These are phyloP conservation scores for Sylvilagus floridanus DNA, from an alignment of 2,797 vertebrate genomes.

Conservation along the genomic window DNA sequence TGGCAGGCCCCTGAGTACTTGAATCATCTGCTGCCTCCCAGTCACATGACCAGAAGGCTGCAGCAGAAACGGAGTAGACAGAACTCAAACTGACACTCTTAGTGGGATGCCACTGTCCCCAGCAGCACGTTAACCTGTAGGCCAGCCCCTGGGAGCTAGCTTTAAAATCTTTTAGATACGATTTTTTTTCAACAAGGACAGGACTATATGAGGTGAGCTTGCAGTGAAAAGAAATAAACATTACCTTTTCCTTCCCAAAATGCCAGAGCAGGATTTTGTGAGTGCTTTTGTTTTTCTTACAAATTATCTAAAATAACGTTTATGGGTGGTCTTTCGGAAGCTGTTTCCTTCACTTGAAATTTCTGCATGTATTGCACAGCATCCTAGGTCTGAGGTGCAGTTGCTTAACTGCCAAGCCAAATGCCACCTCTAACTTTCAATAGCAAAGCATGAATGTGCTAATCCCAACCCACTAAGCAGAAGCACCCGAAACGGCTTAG, in stretches of 20 bases:
- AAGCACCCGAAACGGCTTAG: slow-evolving; percentile 85
- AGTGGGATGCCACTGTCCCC: too few species aligned
- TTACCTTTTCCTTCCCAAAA: not conserved
- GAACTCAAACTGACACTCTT: too few species aligned
- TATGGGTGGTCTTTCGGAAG: not conserved
- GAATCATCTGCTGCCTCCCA: too few species aligned
- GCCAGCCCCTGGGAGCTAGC: not conserved
- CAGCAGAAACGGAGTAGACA: too few species aligned
- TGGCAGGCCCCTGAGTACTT: too few species aligned
- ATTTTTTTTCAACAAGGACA: slow-evolving; percentile 33
- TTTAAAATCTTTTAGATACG: not conserved
- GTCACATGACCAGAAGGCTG: too few species aligned
- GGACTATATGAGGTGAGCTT: not conserved
- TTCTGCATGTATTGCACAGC: not conserved
- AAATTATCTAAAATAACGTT: slow-evolving; percentile 16
- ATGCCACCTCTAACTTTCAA: slow-evolving; percentile 76
- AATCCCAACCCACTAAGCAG: slow-evolving; percentile 83
- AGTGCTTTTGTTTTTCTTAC: not conserved
- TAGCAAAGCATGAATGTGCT: slow-evolving; percentile 79
- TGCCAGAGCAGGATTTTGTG: slow-evolving; percentile 12
- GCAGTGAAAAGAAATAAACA: not conserved
- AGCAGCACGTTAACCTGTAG: too few species aligned
- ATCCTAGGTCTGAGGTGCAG: too few species aligned
- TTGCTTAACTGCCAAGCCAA: too few species aligned
- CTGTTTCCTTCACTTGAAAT: not conserved